Conservation (phyloP, 2,888 invertebrate species). For the Pyrrhosoma nymphula region DNA sequence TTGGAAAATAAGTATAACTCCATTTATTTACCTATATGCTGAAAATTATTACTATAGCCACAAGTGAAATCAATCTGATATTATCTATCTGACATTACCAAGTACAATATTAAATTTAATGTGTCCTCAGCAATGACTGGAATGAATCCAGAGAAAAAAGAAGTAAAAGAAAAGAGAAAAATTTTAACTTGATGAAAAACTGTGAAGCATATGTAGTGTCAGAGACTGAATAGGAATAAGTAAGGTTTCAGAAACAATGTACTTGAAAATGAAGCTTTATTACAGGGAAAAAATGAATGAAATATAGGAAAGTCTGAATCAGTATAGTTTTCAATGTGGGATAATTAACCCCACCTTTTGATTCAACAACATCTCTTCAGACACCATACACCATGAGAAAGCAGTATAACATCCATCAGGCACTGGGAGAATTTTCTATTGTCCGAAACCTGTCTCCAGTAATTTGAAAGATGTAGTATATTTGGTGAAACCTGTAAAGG, state of each 20-base stretch:
- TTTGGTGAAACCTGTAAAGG: constrained; percentile 56
- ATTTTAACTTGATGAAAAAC: background rate
- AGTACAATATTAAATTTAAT: background rate
- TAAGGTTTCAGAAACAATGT: background rate
- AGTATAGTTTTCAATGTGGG: constrained; percentile 6
- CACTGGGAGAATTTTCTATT: constrained; percentile 59
- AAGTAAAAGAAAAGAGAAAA: background rate
- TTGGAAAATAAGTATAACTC: background rate
- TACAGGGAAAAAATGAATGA: constrained; percentile 1
- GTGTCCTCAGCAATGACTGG: background rate
- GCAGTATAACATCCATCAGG: constrained; percentile 45
- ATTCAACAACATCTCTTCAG: constrained; percentile 57
- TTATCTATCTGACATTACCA: too few relatives aligned
- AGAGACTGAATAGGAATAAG: background rate
- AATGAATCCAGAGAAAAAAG: background rate
- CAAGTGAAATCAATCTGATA: background rate
- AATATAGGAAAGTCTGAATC: background rate
- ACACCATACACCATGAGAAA: constrained; percentile 53
- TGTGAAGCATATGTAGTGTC: background rate
- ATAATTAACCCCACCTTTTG: constrained; percentile 59
- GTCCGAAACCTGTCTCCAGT: constrained; percentile 58
- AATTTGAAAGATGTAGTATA: constrained; percentile 61
- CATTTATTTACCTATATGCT: background rate
- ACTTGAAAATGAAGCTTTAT: background rate
- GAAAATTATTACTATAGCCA: background rate